A percentile compares a stretch with the other conserved stretches of the same genome.
Evolutionary conservation across 2,888 invertebrate genomes (phyloP).

Genomic region (Pristionchus maxplancki): DNA sequence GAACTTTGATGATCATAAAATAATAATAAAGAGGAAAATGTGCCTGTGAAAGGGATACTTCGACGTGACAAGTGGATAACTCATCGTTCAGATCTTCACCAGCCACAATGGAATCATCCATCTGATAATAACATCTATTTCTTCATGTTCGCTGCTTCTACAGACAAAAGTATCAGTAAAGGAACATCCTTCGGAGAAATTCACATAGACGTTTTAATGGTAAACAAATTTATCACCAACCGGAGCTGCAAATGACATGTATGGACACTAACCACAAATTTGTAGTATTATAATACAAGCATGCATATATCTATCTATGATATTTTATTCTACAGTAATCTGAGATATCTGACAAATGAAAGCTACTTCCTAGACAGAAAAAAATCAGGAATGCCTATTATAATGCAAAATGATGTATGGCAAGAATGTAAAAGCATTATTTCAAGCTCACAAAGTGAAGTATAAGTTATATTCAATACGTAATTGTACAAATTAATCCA

Average conservation of each 20-base stretch:
- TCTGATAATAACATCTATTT: not conserved
- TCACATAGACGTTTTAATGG: not conserved
- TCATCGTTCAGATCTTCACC: constrained; percentile 13
- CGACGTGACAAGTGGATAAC: not conserved
- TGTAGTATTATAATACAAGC: not conserved
- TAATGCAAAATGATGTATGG: constrained; percentile 15
- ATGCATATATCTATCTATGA: not conserved
- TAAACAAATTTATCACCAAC: constrained; percentile 38
- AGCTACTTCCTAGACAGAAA: not conserved
- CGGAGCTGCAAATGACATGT: constrained; percentile 39
- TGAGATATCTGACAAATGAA: constrained; percentile 16
- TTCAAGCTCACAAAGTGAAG: not conserved
- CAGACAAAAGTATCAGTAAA: not conserved
- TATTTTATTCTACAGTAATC: not conserved
- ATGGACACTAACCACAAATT: constrained; percentile 21
- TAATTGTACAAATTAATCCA: not conserved
- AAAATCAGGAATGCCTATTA: not conserved
- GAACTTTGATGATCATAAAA: not conserved
- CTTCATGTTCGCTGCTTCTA: not conserved
- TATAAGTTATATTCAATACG: not conserved
- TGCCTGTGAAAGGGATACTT: constrained; percentile 45
- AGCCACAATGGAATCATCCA: constrained; percentile 45
- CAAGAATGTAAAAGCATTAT: constrained; percentile 22
- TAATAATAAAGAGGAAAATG: not conserved
- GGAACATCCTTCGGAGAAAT: constrained; percentile 4